phyloP scores from a whole-genome alignment of 2,888 invertebrate genomes.

The Polyommatus icarus region DNA sequence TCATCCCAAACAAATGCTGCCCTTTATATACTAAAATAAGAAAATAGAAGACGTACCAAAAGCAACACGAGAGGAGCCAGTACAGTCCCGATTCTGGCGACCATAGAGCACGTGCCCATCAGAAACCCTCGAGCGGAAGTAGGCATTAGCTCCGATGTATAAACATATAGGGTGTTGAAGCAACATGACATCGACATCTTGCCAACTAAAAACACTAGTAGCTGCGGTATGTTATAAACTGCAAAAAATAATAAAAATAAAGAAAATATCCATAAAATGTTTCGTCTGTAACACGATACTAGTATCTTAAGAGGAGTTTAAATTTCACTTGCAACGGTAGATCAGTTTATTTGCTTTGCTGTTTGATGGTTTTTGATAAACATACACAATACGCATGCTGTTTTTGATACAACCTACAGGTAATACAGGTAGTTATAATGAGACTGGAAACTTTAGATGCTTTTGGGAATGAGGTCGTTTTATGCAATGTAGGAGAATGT shows the following conservation, averaged over 20 bases:
- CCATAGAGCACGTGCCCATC: slow-evolving; percentile 83
- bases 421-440: too few relatives aligned
- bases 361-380: too few relatives aligned
- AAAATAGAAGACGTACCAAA: slow-evolving; percentile 67
- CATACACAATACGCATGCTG: too few relatives aligned
- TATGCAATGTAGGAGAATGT: too few relatives aligned
- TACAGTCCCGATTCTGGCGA: slow-evolving; percentile 83
- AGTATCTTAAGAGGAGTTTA: too few relatives aligned
- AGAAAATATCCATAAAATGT: too few relatives aligned
- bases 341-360: too few relatives aligned
- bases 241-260: not conserved
- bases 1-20: not conserved
- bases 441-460: too few relatives aligned
- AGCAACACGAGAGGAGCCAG: slow-evolving; percentile 85
- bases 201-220: slow-evolving; percentile 68
- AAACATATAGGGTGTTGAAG: slow-evolving; percentile 69
- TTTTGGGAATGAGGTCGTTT: too few relatives aligned
- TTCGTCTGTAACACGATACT: too few relatives aligned
- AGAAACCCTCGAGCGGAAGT: slow-evolving; percentile 82
- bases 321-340: too few relatives aligned
- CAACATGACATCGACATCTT: slow-evolving; percentile 69
- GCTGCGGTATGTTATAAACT: slow-evolving; percentile 56
- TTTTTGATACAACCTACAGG: too few relatives aligned
- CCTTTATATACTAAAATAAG: not conserved
- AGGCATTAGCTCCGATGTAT: slow-evolving; percentile 85